Evolutionary conservation across 2,888 invertebrate species (phyloP), one percentile per base, ranked within the genome.

Genomic region (Yponomeuta plumbellus): DNA sequence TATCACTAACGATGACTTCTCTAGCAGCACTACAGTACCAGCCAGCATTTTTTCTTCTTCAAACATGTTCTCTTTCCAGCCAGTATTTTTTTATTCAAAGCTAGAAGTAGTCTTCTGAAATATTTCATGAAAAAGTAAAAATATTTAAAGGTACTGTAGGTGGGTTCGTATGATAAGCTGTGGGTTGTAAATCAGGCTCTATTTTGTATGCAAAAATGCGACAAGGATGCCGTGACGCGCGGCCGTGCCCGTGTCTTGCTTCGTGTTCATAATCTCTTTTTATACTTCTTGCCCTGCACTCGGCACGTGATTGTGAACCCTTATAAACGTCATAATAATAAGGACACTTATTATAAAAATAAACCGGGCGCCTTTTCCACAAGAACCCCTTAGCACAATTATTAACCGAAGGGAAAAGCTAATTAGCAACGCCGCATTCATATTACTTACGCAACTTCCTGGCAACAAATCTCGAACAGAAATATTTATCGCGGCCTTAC

Each of bases 201-300:
- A 79, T 84, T 87, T 83, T 79, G 80, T 88, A 89, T 88, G 88
- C 89, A 88, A 86, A 88, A 89, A 89, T 89, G 84, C 79, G 77
- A 78, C 80, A 74, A 80, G 84, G 85, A 85, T 88, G 84, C 84
- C 89, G 88, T 89, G 89, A 85, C 84, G 80, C 73, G 71, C 74
- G 75, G 81, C 82, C 81, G 82, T 88, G 86, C 78, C 73, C 78
- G 76, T 71, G 73, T 66, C 76, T 73, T 74, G 71, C 76, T 79
- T 80, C 81, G 81, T 83, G 84, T 85, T 86, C 82, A 82, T 86
- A 81, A 83, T 77, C 79, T 85, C 84, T 84, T 83, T 52, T 80
- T 21, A 79, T 83, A 80, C 78, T 85, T 85, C 87, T 88, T 84
- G 78, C 77, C 72, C 71, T 71, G 72, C 70, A 66, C 72, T 71